These are phyloP conservation scores for Tetragonula clypearis DNA, from an alignment of 1,140 invertebrate genomes.

Conservation along the genomic window DNA sequence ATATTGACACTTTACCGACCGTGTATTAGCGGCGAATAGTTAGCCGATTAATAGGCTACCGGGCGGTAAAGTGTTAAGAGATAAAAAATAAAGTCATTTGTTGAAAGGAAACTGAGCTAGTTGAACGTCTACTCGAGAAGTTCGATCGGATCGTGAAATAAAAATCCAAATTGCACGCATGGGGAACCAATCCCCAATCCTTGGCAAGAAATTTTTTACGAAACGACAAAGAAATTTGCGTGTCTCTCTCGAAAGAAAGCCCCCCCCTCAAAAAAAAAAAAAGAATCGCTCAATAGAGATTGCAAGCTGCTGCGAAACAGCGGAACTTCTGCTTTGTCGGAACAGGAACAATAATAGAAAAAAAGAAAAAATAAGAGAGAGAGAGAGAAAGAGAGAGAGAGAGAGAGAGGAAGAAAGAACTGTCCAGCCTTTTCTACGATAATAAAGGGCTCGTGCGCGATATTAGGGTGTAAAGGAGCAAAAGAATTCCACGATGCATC, in stretches of 20 bases:
- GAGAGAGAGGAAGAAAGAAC: too few relatives aligned
- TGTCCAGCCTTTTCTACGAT: constrained; percentile 2
- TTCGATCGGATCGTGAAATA: too few relatives aligned
- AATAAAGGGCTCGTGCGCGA: constrained; percentile 26
- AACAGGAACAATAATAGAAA: not conserved
- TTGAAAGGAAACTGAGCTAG: not conserved
- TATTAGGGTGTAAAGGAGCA: not conserved
- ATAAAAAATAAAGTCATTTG: too few relatives aligned
- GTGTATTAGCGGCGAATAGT: too few relatives aligned
- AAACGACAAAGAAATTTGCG: not conserved
- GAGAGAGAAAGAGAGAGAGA: not conserved
- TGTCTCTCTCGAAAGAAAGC: too few relatives aligned
- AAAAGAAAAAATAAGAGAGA: not conserved
- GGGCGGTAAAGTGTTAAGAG: too few relatives aligned
- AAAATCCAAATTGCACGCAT: not conserved
- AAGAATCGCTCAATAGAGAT: constrained; percentile 1
- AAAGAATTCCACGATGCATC: constrained; percentile 26
- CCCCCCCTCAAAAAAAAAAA: too few relatives aligned
- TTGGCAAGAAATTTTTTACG: not conserved
- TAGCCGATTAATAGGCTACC: too few relatives aligned
- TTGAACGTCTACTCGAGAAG: not conserved
- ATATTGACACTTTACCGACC: too few relatives aligned
- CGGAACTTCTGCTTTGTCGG: not conserved
- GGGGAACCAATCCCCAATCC: not conserved
- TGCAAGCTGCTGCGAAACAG: constrained; percentile 8